Evolutionary conservation across 53 echinoderm and acorn worm species (phyloP), one percentile per base, ranked within the genome.

Genomic region (Echinometra lucunter): DNA sequence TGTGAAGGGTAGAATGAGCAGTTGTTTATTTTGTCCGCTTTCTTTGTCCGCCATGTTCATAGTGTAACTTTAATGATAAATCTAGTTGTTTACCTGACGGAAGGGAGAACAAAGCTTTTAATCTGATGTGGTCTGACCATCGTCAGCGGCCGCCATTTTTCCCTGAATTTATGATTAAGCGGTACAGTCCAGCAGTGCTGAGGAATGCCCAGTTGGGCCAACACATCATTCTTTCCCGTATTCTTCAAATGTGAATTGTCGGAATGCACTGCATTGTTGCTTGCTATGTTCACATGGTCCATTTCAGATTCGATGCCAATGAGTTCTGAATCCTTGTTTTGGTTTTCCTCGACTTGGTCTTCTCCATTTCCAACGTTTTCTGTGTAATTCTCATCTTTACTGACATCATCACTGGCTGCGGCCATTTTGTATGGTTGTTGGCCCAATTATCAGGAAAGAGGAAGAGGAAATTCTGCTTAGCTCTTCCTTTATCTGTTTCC

Each of bases 71-170:
- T 21, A 19, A 82, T 27, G 16, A 19, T 25, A 23, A 44, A 44
- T 82, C 23, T 34, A 7, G 27, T 49, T 28, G 10, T 72, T 28
- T 91, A 98, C 98, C 98, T 97, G 87, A 95, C 82, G 9, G 94
- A 88, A 16, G 96, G 90, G 18, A 96, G 95, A 32, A 98, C 89
- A 35, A 98, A 95, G 32, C 83, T 70, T 49, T 95, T 81, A 21
- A 96, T 66, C 58, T 97, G 97, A 42, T 94, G 37, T 17, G 97
- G 38, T 88, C 97, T 92, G 37, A 98, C 94, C 63, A 70, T 66
- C 66, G 85, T 98, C 19, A 98, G 91, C 6, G 98, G 97, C 10
- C 95, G 95, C 97, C 98, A 97, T 93, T 98, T 97, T 66, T 98
- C 98, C 27, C 95, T 96, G 89, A 97, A 98, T 87, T 95, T 91